Conservation (phyloP, 1,140 invertebrate species). For the Augochlora pura region DNA sequence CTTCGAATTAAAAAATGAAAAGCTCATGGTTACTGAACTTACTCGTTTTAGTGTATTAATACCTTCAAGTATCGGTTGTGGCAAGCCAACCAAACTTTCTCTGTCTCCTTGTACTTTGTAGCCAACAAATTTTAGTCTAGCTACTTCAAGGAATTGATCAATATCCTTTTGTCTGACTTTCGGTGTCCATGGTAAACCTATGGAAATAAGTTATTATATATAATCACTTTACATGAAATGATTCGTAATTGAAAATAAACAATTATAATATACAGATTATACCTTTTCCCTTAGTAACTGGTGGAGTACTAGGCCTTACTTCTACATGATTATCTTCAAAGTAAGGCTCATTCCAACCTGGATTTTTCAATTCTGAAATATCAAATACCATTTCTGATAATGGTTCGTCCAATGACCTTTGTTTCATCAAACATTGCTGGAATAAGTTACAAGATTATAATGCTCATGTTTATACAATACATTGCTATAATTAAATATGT, state of each 20-base stretch:
- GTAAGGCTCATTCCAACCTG: constrained; percentile 63
- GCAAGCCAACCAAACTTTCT: constrained; percentile 94
- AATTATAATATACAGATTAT: constrained; percentile 34
- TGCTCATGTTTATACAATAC: neutral
- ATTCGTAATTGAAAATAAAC: neutral
- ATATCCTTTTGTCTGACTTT: constrained; percentile 98
- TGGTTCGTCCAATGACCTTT: constrained; percentile 95
- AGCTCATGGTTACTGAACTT: constrained; percentile 42
- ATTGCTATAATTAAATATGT: neutral
- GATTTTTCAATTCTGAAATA: constrained; percentile 66
- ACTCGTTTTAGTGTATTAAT: constrained; percentile 92
- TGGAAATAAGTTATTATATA: constrained; percentile 21
- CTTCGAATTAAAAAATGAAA: neutral
- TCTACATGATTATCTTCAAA: constrained; percentile 66
- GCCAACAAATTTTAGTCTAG: constrained; percentile 96
- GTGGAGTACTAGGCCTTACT: constrained; percentile 78
- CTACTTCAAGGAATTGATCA: constrained; percentile 94
- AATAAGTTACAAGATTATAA: neutral
- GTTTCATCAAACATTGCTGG: constrained; percentile 91
- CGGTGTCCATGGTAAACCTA: constrained; percentile 94
- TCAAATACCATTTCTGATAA: constrained; percentile 85
- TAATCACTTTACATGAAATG: neutral
- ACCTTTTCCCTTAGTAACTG: constrained; percentile 74
- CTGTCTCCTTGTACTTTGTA: constrained; percentile 92
- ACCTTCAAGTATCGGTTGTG: constrained; percentile 97